Conservation (phyloP, 2,888 invertebrate genomes). For the Protophormia terraenovae region DNA sequence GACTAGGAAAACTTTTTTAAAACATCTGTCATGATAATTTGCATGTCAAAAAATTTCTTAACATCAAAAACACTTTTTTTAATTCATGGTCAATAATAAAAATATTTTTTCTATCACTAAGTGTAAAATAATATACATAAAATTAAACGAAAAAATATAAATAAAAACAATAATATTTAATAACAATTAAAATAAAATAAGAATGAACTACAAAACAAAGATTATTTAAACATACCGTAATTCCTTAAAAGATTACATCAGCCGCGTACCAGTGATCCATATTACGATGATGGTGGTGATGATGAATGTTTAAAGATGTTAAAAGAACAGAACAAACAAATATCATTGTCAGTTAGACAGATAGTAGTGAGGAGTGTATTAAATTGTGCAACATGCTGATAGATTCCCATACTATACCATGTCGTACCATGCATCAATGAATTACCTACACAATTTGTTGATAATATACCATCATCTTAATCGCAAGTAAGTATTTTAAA, state of each 20-base stretch:
- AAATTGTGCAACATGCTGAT: slow-evolving; percentile 35
- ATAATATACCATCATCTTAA: slow-evolving; percentile 7
- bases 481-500: slow-evolving; percentile 2
- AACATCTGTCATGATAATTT: neutral
- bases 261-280: slow-evolving; percentile 67
- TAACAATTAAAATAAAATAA: slow-evolving; percentile 21
- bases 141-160: neutral
- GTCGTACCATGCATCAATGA: slow-evolving; percentile 32
- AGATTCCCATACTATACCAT: neutral
- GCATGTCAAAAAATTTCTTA: neutral
- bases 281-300: slow-evolving; percentile 52
- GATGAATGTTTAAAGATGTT: slow-evolving; percentile 29
- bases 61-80: neutral
- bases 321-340: slow-evolving; percentile 25
- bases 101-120: slow-evolving; percentile 33
- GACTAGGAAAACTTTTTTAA: neutral
- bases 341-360: slow-evolving; percentile 49
- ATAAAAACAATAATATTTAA: slow-evolving; percentile 8
- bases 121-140: slow-evolving; percentile 5
- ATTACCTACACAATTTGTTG: slow-evolving; percentile 29
- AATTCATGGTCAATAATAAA: neutral
- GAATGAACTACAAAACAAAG: slow-evolving; percentile 57
- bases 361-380: slow-evolving; percentile 37
- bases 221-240: slow-evolving; percentile 66
- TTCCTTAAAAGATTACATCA: slow-evolving; percentile 69